phyloP scores from a whole-genome alignment of 2,888 invertebrate species.

The Prosapia bicincta region DNA sequence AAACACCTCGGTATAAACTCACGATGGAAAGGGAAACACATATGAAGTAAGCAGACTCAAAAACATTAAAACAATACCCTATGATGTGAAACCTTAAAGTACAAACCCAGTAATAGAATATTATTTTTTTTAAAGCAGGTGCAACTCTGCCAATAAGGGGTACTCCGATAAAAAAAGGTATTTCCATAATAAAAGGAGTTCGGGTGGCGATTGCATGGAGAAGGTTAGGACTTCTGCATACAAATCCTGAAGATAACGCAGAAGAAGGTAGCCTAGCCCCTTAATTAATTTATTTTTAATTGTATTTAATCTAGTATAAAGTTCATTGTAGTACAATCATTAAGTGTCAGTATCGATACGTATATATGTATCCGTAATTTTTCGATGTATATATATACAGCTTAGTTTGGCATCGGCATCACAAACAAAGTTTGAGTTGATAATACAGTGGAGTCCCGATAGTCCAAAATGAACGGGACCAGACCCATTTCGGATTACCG shows the following conservation, averaged over 20 bases:
- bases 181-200: constrained; percentile 17
- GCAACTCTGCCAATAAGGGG: constrained; percentile 1
- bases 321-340: background rate
- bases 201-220: constrained; percentile 16
- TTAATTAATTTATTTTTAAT: background rate
- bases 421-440: too few relatives aligned
- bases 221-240: constrained; percentile 13
- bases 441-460: too few relatives aligned
- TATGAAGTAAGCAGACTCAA: too few relatives aligned
- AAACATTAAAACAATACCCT: too few relatives aligned
- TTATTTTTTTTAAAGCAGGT: background rate
- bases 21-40: too few relatives aligned
- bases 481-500: too few relatives aligned
- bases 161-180: constrained; percentile 10
- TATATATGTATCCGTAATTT: too few relatives aligned
- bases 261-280: background rate
- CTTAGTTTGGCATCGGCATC: too few relatives aligned
- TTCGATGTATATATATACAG: too few relatives aligned
- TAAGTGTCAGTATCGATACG: too few relatives aligned
- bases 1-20: too few relatives aligned
- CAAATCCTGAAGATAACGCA: constrained; percentile 1
- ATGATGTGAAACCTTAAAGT: background rate
- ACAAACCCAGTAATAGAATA: background rate
- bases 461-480: too few relatives aligned
- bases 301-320: background rate